These are phyloP conservation scores for Palythoa heliodiscus DNA, from an alignment of 92 coral and sea anemone genomes.

Conservation along the genomic window DNA sequence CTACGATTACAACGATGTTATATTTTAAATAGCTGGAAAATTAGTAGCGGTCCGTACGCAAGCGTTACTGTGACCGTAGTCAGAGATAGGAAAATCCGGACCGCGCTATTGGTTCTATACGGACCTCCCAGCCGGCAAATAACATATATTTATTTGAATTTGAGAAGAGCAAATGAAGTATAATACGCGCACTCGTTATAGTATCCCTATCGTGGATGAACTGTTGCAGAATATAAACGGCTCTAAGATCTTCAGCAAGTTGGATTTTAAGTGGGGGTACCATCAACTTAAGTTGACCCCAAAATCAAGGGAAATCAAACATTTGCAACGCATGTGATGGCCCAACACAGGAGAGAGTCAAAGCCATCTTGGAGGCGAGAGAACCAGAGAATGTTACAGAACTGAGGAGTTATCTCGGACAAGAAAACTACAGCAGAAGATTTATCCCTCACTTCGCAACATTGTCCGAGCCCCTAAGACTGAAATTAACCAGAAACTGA, in stretches of 20 bases:
- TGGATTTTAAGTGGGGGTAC: slow-evolving; percentile 29
- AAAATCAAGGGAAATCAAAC: slow-evolving; percentile 1
- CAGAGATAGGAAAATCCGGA: no score
- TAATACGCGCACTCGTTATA: not conserved
- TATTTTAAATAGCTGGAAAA: no score
- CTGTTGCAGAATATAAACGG: not conserved
- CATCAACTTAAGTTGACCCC: not conserved
- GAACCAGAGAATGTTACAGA: not conserved
- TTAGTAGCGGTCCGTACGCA: no score
- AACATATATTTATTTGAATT: not conserved
- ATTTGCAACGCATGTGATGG: slow-evolving; percentile 4
- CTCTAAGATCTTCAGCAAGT: not conserved
- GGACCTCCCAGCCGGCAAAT: no score
- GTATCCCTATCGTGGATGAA: slow-evolving; percentile 5
- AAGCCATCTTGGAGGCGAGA: slow-evolving; percentile 16
- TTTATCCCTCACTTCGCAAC: not conserved
- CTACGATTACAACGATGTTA: no score
- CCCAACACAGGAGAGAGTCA: slow-evolving; percentile 35
- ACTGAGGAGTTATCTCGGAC: not conserved
- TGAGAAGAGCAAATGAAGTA: not conserved
- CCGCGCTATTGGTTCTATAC: no score
- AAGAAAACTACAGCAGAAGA: not conserved
- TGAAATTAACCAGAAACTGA: not conserved
- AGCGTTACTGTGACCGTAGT: no score
- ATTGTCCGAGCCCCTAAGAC: not conserved